Conservation (phyloP, 2,888 invertebrate genomes). For the Meliscaeva auricollis region DNA sequence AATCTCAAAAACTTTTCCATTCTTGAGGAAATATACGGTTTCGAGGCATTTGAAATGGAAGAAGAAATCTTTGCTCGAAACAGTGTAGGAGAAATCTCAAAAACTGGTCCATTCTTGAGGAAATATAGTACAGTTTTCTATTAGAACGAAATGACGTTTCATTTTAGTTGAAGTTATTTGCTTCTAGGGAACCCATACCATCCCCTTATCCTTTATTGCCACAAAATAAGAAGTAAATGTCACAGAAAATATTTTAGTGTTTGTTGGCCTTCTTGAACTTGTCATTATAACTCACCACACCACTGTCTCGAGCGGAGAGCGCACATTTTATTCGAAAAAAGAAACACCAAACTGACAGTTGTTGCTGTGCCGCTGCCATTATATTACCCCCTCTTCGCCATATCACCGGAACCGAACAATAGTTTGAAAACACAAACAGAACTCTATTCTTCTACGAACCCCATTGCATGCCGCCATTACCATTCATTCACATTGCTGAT, state of each 20-base stretch:
- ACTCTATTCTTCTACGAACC: neutral
- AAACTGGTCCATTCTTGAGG: no score
- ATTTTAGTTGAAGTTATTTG: no score
- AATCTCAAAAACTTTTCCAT: no score
- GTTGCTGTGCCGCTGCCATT: conserved; percentile 19
- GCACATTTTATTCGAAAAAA: conserved; percentile 1
- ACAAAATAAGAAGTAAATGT: conserved; percentile 24
- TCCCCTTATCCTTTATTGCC: conserved; percentile 2
- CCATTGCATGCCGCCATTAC: neutral
- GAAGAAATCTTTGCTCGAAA: no score
- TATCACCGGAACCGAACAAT: conserved; percentile 45
- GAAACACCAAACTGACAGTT: conserved; percentile 57
- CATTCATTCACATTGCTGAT: conserved; percentile 11
- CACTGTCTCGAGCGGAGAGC: conserved; percentile 10
- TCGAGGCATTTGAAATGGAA: no score
- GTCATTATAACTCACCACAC: conserved; percentile 71
- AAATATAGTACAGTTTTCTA: no score
- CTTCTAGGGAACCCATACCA: no score
- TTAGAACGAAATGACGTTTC: no score
- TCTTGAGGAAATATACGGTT: no score
- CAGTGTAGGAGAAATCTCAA: no score
- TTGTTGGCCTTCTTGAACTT: conserved; percentile 58
- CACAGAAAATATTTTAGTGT: conserved; percentile 47
- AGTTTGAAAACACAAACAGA: conserved; percentile 24
- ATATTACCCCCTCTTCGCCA: conserved; percentile 2